Evolutionary conservation across 2,797 vertebrate genomes (phyloP).

Genomic region (Macropodus opercularis): DNA sequence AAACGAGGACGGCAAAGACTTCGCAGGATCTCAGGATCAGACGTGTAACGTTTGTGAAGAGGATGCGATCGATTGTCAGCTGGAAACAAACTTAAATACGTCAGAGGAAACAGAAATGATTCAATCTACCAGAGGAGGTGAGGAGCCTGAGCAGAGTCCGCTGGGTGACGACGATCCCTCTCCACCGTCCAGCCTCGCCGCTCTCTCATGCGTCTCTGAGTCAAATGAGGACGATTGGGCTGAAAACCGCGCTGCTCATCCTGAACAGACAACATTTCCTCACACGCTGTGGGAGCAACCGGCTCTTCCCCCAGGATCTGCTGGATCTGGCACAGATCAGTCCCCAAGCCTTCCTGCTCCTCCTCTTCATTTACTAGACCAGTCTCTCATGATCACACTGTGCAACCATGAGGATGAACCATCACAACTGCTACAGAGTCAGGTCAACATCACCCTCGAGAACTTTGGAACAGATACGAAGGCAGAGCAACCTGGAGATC

Average conservation of each 20-base stretch:
- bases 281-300: conserved; percentile 2
- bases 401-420: conserved; percentile 10
- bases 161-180: too few species aligned
- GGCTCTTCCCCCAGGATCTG: conserved; percentile 15
- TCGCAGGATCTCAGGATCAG: conserved; percentile 18
- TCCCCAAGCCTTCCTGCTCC: conserved; percentile 2
- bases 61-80: background rate
- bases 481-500: conserved; percentile 25
- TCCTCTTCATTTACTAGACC: conserved; percentile 8
- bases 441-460: conserved; percentile 2
- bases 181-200: too few species aligned
- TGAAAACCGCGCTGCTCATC: conserved; percentile 9
- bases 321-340: conserved; percentile 7
- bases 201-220: conserved; percentile 8
- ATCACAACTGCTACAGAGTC: conserved; percentile 12
- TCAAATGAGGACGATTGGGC: conserved; percentile 23
- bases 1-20: conserved; percentile 20
- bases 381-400: background rate
- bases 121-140: conserved; percentile 7
- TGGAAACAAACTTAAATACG: conserved; percentile 27
- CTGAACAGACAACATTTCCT: conserved; percentile 18
- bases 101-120: too few species aligned
- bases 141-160: conserved; percentile 3
- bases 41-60: conserved; percentile 12
- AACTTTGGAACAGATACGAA: conserved; percentile 1